phyloP scores from a whole-genome alignment of 2,888 invertebrate species.

The Phragmatobia fuliginosa region DNA sequence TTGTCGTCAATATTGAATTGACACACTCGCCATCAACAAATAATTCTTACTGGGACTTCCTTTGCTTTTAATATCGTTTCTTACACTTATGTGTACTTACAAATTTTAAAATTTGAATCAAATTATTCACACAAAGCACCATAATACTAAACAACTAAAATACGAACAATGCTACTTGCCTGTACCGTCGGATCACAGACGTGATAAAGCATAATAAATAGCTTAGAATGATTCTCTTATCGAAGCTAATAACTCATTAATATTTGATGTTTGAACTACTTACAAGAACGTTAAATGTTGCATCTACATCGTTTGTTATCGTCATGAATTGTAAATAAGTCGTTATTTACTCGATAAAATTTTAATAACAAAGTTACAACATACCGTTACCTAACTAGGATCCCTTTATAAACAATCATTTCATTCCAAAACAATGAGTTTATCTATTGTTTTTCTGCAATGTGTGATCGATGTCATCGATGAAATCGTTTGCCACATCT shows the following conservation, averaged over 20 bases:
- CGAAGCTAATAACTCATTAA: slow-evolving; percentile 58
- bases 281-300: slow-evolving; percentile 45
- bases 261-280: slow-evolving; percentile 58
- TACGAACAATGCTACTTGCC: slow-evolving; percentile 5
- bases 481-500: slow-evolving; percentile 24
- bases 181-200: slow-evolving; percentile 10
- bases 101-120: background rate
- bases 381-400: slow-evolving; percentile 25
- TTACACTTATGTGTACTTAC: no score
- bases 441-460: slow-evolving; percentile 20
- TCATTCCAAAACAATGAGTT: slow-evolving; percentile 19
- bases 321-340: slow-evolving; percentile 36
- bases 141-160: slow-evolving; percentile 31
- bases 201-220: slow-evolving; percentile 43
- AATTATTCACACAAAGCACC: slow-evolving; percentile 13
- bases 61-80: background rate
- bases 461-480: slow-evolving; percentile 10
- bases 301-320: slow-evolving; percentile 39
- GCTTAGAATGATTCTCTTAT: slow-evolving; percentile 42
- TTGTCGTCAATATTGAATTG: background rate
- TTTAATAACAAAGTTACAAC: slow-evolving; percentile 21
- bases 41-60: background rate
- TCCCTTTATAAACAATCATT: slow-evolving; percentile 21
- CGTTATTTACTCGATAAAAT: slow-evolving; percentile 30
- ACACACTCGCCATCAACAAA: background rate